Conservation (phyloP, 2,888 invertebrate species). For the Globia sparganii region DNA sequence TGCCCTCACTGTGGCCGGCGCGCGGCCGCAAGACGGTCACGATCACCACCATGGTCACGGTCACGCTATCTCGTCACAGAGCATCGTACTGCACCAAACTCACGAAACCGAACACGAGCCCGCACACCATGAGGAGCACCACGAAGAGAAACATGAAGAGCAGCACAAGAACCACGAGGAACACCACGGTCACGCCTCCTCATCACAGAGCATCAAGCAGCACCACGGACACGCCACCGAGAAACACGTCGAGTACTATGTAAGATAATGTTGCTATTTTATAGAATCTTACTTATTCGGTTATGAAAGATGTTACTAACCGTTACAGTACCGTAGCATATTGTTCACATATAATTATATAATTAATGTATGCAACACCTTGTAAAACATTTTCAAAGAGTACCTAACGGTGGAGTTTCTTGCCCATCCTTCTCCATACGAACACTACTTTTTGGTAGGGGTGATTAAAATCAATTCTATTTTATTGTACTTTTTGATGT, state of each 20-base stretch:
- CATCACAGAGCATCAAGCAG: slow-evolving; percentile 32
- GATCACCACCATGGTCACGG: slow-evolving; percentile 67
- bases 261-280: slow-evolving; percentile 33
- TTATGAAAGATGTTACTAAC: neutral
- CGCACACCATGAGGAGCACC: slow-evolving; percentile 14
- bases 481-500: too few species aligned
- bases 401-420: too few species aligned
- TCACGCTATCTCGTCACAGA: slow-evolving; percentile 74
- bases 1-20: slow-evolving; percentile 50
- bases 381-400: too few species aligned
- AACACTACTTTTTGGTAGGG: too few species aligned
- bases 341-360: too few species aligned
- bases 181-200: slow-evolving; percentile 28
- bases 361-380: too few species aligned
- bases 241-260: slow-evolving; percentile 68
- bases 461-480: too few species aligned
- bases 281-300: neutral
- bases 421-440: too few species aligned
- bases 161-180: slow-evolving; percentile 32
- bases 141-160: slow-evolving; percentile 29
- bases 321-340: neutral
- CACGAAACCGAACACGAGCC: slow-evolving; percentile 53
- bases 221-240: slow-evolving; percentile 50
- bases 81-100: slow-evolving; percentile 71
- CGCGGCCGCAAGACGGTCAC: slow-evolving; percentile 58